A percentile compares a stretch with the other conserved stretches of the same genome.
Conservation (phyloP, 1,140 invertebrate genomes). For the Trichonephila clavipes region DNA sequence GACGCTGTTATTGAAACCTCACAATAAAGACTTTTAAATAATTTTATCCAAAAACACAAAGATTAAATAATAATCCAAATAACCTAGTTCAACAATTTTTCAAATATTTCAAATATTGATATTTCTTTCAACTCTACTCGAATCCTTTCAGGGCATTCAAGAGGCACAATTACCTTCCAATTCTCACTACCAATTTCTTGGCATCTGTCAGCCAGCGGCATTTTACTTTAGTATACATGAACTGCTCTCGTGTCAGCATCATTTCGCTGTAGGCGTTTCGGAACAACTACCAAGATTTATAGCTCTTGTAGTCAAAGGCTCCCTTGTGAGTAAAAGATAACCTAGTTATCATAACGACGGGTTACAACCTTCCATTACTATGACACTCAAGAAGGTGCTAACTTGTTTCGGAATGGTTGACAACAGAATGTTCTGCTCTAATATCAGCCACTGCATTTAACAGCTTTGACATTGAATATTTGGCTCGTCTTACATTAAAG, state of each 20-base stretch:
- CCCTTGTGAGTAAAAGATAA: constrained; percentile 21
- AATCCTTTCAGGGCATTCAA: not conserved
- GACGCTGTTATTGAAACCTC: too few relatives aligned
- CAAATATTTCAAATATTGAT: too few relatives aligned
- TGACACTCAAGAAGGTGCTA: constrained; percentile 50
- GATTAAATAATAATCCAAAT: too few relatives aligned
- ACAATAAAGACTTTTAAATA: too few relatives aligned
- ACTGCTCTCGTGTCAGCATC: not conserved
- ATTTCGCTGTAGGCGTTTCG: constrained; percentile 15
- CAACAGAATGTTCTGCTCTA: not conserved
- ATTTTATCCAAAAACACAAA: too few relatives aligned
- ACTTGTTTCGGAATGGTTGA: not conserved
- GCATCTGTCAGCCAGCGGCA: not conserved
- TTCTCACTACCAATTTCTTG: not conserved
- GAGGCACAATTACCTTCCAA: not conserved
- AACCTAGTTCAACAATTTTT: too few relatives aligned
- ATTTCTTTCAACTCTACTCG: too few relatives aligned
- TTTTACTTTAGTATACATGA: constrained; percentile 6
- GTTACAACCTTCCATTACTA: constrained; percentile 32
- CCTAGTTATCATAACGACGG: constrained; percentile 1
- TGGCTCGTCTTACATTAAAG: not conserved
- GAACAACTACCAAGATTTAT: not conserved
- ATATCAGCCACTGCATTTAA: not conserved
- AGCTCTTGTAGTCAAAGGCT: constrained; percentile 3
- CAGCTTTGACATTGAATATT: not conserved